These are phyloP conservation scores for Himalopsyche kuldschensis DNA, from an alignment of 2,888 invertebrate species.

Conservation along the genomic window DNA sequence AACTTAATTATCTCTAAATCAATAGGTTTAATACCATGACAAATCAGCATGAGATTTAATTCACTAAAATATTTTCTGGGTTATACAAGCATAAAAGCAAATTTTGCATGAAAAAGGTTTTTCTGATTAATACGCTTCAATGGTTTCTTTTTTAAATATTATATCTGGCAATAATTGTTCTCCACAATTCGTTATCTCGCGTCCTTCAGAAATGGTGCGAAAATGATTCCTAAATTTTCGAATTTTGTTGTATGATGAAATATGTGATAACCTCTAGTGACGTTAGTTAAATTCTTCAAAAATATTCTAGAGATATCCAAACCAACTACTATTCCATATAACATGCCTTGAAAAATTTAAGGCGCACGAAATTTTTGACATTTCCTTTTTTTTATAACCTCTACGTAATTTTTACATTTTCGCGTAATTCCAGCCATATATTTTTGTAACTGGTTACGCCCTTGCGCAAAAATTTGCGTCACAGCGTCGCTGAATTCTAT, in stretches of 20 bases:
- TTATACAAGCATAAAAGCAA: no score
- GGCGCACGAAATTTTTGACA: neutral
- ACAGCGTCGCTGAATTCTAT: slow-evolving; percentile 33
- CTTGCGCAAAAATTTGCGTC: slow-evolving; percentile 34
- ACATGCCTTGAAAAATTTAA: neutral
- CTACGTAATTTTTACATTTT: slow-evolving; percentile 15
- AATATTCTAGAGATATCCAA: neutral
- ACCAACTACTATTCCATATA: neutral
- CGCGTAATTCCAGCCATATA: slow-evolving; percentile 24
- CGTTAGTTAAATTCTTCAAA: neutral
- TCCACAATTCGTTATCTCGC: neutral
- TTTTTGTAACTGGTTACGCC: slow-evolving; percentile 31
- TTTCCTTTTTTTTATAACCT: slow-evolving; percentile 8
- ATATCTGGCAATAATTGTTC: neutral
- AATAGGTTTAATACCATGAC: no score
- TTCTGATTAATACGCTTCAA: neutral
- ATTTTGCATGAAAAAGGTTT: neutral
- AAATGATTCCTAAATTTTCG: slow-evolving; percentile 15
- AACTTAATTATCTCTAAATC: no score
- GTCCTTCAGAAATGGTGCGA: slow-evolving; percentile 15
- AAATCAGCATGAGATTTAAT: no score
- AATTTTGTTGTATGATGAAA: neutral
- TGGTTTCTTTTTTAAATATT: neutral
- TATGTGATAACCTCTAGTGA: neutral
- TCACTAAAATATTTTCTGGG: no score